Conservation (phyloP, 2,797 vertebrate genomes). For the Phylloscopus collybita region DNA sequence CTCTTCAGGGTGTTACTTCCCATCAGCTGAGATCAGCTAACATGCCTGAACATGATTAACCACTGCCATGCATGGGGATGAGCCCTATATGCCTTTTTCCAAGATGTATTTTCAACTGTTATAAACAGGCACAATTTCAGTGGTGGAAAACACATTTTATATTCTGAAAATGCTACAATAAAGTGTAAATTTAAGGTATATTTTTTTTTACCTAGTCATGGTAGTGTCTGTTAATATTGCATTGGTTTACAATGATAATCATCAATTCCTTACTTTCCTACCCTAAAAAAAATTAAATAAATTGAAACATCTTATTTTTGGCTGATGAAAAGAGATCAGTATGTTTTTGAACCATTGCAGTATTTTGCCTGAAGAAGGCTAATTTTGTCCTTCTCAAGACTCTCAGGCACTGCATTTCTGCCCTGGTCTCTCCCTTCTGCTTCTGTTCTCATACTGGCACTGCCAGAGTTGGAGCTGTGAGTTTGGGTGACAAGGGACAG, state of each 20-base stretch:
- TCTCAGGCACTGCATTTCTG: background rate
- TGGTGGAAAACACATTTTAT: background rate
- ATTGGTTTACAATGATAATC: background rate
- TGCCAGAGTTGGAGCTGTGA: background rate
- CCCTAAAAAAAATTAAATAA: background rate
- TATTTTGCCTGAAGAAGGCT: background rate
- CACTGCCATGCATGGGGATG: background rate
- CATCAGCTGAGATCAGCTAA: constrained; percentile 40
- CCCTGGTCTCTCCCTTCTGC: background rate
- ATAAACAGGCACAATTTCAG: background rate
- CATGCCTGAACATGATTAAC: constrained; percentile 16
- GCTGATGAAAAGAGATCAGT: background rate
- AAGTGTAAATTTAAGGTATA: background rate
- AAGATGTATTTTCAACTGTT: background rate
- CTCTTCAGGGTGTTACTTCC: constrained; percentile 38
- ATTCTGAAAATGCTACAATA: background rate
- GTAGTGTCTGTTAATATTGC: background rate
- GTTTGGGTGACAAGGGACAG: background rate
- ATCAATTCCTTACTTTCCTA: background rate
- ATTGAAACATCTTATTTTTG: background rate
- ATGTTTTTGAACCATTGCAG: background rate
- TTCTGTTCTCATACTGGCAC: background rate
- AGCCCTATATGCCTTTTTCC: background rate
- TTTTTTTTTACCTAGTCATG: background rate
- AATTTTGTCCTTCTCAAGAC: background rate